Evolutionary conservation across 2,113 vertebrate genomes (phyloP).

Genomic region (Circaetus gallicus): DNA sequence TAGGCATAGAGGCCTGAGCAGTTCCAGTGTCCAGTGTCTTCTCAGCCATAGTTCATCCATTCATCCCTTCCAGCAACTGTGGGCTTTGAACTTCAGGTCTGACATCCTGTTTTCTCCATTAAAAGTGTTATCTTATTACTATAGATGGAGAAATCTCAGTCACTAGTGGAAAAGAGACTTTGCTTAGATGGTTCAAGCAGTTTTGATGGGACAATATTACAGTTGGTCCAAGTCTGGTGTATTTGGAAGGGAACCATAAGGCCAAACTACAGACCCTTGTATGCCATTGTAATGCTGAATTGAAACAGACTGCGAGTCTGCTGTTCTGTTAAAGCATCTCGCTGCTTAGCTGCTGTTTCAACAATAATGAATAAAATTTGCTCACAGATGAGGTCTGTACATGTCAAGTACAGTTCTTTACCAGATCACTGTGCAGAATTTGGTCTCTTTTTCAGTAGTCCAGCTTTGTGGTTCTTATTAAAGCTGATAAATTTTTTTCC

Average conservation of each 20-base stretch:
- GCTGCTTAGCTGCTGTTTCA: background rate
- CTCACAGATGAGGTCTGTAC: background rate
- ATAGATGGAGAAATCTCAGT: background rate
- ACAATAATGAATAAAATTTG: background rate
- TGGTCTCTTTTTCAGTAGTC: background rate
- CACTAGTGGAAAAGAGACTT: background rate
- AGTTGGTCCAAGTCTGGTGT: background rate
- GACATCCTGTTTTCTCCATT: background rate
- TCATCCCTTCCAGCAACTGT: rapidly evolving
- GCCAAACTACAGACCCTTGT: background rate
- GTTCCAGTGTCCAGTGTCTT: background rate
- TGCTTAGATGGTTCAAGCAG: background rate
- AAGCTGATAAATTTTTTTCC: background rate
- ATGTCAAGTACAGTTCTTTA: background rate
- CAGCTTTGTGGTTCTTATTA: background rate
- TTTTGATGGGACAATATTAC: background rate
- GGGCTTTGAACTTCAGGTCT: background rate
- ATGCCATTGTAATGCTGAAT: background rate
- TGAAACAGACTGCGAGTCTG: background rate
- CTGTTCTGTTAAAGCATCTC: background rate
- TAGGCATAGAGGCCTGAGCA: background rate
- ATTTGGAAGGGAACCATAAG: background rate
- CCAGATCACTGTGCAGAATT: background rate
- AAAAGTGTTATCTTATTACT: background rate
- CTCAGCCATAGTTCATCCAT: no score